Percentiles rank a stretch among this genome's conserved stretches.
phyloP scores from a whole-genome alignment of 2,113 vertebrate genomes.

The Festucalex cinctus region DNA sequence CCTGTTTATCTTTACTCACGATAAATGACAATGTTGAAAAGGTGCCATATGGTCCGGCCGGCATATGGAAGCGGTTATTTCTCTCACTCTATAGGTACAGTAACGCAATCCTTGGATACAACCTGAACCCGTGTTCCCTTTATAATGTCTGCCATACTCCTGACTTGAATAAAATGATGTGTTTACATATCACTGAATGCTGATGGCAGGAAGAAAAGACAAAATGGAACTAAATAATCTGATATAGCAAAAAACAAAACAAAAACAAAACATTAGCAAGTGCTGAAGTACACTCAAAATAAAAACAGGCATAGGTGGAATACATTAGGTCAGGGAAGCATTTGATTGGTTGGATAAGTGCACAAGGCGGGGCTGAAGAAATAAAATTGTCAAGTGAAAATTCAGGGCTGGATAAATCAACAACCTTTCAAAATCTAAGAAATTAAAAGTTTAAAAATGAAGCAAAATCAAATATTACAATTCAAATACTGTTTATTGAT shows the following conservation, averaged over 20 bases:
- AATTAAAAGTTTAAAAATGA: not conserved
- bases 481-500: not conserved
- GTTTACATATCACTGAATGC: slow-evolving; percentile 62
- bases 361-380: too few species aligned
- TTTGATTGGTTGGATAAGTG: not conserved
- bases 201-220: slow-evolving; percentile 6
- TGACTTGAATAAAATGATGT: slow-evolving; percentile 58
- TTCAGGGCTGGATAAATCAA: too few species aligned
- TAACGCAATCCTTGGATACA: slow-evolving; percentile 65
- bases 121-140: slow-evolving; percentile 47
- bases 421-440: not conserved
- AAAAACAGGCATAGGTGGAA: not conserved
- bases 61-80: slow-evolving; percentile 67
- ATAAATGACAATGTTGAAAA: slow-evolving; percentile 56
- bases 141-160: slow-evolving; percentile 54
- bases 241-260: not conserved
- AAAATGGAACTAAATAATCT: too few species aligned
- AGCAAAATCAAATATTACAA: not conserved
- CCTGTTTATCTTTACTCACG: slow-evolving; percentile 57
- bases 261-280: not conserved
- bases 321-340: not conserved
- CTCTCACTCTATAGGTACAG: slow-evolving; percentile 51
- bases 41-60: slow-evolving; percentile 34
- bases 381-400: not conserved
- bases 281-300: too few species aligned